Conservation (phyloP, 2,888 invertebrate species). For the Callosobruchus maculatus region DNA sequence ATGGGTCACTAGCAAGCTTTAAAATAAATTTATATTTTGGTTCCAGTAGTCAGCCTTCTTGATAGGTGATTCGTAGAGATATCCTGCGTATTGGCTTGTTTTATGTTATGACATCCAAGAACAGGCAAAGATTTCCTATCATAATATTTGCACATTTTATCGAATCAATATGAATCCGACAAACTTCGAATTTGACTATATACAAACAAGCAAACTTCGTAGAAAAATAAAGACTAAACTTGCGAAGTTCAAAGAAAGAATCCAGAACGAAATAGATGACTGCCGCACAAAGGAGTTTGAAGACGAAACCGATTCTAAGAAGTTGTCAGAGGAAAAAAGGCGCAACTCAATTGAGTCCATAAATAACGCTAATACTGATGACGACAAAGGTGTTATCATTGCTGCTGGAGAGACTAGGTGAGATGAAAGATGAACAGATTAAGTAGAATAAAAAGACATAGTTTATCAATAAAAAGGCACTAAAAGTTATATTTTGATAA, state of each 20-base stretch:
- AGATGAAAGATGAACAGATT: not conserved
- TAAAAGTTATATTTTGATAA: too few relatives aligned
- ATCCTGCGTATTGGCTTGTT: too few relatives aligned
- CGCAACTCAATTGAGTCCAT: not conserved
- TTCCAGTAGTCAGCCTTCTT: too few relatives aligned
- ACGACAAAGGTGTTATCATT: not conserved
- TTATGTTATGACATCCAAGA: too few relatives aligned
- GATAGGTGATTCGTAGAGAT: too few relatives aligned
- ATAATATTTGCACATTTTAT: too few relatives aligned
- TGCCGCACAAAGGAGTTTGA: not conserved
- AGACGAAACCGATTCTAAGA: not conserved
- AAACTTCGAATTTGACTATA: constrained; percentile 12
- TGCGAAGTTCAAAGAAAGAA: constrained; percentile 14
- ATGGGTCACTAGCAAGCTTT: too few relatives aligned
- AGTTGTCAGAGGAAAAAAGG: not conserved
- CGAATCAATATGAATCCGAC: not conserved
- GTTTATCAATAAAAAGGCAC: not conserved
- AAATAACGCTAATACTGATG: not conserved
- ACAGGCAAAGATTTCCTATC: too few relatives aligned
- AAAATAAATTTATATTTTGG: too few relatives aligned
- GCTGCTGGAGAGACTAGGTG: not conserved
- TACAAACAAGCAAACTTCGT: constrained; percentile 26
- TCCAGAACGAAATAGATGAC: constrained; percentile 17
- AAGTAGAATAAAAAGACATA: too few relatives aligned
- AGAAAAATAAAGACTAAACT: constrained; percentile 28